Base-by-base conservation (phyloP, 2,888 invertebrate species). In the Eupithecia subumbrata region DNA sequence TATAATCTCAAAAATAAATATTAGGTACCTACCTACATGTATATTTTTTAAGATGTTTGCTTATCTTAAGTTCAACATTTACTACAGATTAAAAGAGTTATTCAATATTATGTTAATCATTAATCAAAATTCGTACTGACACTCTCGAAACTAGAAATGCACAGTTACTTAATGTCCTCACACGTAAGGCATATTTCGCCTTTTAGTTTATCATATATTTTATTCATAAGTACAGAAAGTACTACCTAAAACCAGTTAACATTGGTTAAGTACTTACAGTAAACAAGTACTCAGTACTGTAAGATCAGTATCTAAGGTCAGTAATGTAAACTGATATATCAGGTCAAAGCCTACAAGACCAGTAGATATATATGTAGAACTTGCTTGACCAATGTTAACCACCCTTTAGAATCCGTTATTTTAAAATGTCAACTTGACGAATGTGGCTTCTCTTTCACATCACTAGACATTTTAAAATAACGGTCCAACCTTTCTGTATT, bases 81-180 rank as follows among this genome's bases (percentile, higher is more conserved):
- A 40, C 56, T 43, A 14, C 5, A 63, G 34, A 45, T 48, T 25
- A 43, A 16, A 48, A 52, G 45, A 66, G 52, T 67, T 56, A 63
- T 43, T 68, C 37, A 16, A 40, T 40, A 60, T 60, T 52, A 60
- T 68, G 34, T 66, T 43, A 52, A 66, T 52, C 66, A 56, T 60
- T 71, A 40, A 25, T 40, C n/a, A 56, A 56, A 66, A 30, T 66
- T 64, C 30, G n/a, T 66, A 72, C 37, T n/a, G 40, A 67, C 69
- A 69, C 66, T 72, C 72, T 72, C 73, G 74, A 79, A 79, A 79
- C 73, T 71, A 71, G 76, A 79, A 80, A 79, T 79, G 80, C 80
- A 76, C 78, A 74, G 71, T 76, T 70, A 72, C 60, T 34, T 69
- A 66, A 43, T 48, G 64, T 70, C 66, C 74, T 73, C 71, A 70